A percentile compares a stretch with the other conserved stretches of the same genome.
Evolutionary conservation across 2,888 invertebrate genomes (phyloP).

Genomic region (Caenorhabditis sp.): DNA sequence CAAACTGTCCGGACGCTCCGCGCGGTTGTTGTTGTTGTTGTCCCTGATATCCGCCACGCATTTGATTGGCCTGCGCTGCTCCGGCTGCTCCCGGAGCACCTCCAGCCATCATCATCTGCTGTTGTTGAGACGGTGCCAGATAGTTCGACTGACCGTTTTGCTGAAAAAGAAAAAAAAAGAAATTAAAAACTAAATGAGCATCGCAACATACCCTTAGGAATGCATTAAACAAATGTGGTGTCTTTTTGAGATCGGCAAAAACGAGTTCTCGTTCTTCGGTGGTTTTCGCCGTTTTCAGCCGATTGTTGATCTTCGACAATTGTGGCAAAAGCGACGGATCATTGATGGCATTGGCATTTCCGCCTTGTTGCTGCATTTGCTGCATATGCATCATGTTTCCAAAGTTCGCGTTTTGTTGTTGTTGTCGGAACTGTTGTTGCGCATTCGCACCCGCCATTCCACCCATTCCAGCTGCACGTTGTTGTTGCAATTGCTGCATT

Average conservation of each 20-base stretch:
- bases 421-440: conserved; percentile 44
- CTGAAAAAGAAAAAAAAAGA: not conserved
- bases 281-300: conserved; percentile 86
- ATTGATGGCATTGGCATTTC: conserved; percentile 7
- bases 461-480: not conserved
- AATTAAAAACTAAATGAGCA: not conserved
- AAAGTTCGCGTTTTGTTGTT: conserved; percentile 68
- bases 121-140: not conserved
- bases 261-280: conserved; percentile 81
- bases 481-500: conserved; percentile 18
- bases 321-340: conserved; percentile 50
- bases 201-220: conserved; percentile 77
- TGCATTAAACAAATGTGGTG: conserved; percentile 93
- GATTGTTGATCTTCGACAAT: conserved; percentile 81
- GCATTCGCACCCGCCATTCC: conserved; percentile 12
- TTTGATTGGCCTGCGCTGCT: not conserved
- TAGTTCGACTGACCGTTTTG: not conserved
- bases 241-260: conserved; percentile 88
- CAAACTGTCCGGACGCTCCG: conserved; percentile 43
- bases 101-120: not conserved
- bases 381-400: conserved; percentile 4
- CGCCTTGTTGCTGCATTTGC: conserved; percentile 11
- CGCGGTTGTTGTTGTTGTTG: conserved; percentile 20
- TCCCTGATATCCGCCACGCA: not conserved
- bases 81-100: not conserved